Base-by-base conservation (phyloP, 1,140 invertebrate genomes). In the Chironomus striatipennis region DNA sequence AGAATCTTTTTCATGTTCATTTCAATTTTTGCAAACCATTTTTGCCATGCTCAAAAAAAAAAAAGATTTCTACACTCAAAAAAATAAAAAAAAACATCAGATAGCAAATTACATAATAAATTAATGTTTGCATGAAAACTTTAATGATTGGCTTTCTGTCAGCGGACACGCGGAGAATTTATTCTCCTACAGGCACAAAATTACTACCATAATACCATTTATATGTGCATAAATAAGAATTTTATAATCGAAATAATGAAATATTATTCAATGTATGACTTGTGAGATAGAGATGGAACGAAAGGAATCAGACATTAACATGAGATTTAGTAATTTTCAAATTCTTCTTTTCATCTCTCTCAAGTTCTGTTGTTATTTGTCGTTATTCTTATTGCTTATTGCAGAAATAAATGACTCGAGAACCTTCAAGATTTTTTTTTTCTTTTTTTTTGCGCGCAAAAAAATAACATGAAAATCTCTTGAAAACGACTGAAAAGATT, bases 1-100 rank as follows among this genome's bases (percentile, higher is more conserved):
- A 70, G 65, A 70, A 70, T 70, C 20, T 20, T 67, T 34, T 70
- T 70, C 65, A 70, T 70, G 65, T 20, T 70, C 65, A 57, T 57
- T 34, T 34, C 24, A 34, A 34, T 34, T 34, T 57, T 57, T 57
- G 43, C 15, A n/a, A 57, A 15, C 47, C n/a, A n/a, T 4, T 57
- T 15, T 12, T n/a, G 47, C 47, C 47, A n/a, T n/a, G n/a, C 47
- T 57, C 47, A n/a, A 0, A 57, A n/a, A n/a, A n/a, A n/a, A n/a
- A n/a, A n/a, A 57, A 34, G 24, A 34, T 34, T 34, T 34, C 24
- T 34, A 34, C 5, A 34, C 24, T 34, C 24, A 34, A 34, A 34
- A 34, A 2, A 34, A 34, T n/a, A n/a, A 34, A 34, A 5, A 34
- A 34, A 57, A 2, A 18, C 65, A 21, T 18, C n/a, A 20, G 65